These are phyloP conservation scores for Brachystomella parvula DNA, from an alignment of 1,140 invertebrate species.

Conservation along the genomic window DNA sequence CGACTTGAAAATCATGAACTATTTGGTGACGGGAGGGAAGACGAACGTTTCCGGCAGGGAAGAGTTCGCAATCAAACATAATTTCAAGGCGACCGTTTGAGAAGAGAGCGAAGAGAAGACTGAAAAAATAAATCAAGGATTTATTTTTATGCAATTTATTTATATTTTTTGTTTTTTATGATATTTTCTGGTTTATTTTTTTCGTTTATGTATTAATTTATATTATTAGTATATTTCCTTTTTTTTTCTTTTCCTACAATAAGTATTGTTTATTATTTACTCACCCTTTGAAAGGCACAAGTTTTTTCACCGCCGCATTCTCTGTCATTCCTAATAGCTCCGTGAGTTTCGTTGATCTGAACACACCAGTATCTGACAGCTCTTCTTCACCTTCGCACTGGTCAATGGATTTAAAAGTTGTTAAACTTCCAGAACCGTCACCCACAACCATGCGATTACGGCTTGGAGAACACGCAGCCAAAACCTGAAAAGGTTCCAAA, in stretches of 20 bases:
- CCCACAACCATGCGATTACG: slow-evolving; percentile 1
- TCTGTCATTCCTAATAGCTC: not conserved
- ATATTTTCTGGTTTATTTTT: too few species aligned
- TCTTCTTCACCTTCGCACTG: too few species aligned
- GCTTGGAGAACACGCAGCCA: not conserved
- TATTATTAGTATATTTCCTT: too few species aligned
- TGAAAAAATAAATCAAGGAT: slow-evolving; percentile 9
- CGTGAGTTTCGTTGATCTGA: not conserved
- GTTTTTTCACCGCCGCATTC: slow-evolving; percentile 10
- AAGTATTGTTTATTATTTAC: too few species aligned
- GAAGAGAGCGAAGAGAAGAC: slow-evolving; percentile 31
- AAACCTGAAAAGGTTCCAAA: slow-evolving; percentile 11
- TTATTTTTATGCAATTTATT: not conserved
- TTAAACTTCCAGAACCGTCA: too few species aligned
- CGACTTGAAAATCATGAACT: slow-evolving; percentile 29
- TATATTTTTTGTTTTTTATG: not conserved
- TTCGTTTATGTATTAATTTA: too few species aligned
- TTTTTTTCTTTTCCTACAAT: too few species aligned
- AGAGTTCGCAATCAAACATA: slow-evolving; percentile 17
- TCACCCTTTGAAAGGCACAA: slow-evolving; percentile 21
- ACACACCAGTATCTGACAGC: too few species aligned
- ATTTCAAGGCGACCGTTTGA: slow-evolving; percentile 28
- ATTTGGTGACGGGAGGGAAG: slow-evolving; percentile 3
- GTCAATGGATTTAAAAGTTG: too few species aligned
- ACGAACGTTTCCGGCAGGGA: not conserved